Conservation (phyloP, 2,888 invertebrate genomes). For the Tetrapedia diversipes region DNA sequence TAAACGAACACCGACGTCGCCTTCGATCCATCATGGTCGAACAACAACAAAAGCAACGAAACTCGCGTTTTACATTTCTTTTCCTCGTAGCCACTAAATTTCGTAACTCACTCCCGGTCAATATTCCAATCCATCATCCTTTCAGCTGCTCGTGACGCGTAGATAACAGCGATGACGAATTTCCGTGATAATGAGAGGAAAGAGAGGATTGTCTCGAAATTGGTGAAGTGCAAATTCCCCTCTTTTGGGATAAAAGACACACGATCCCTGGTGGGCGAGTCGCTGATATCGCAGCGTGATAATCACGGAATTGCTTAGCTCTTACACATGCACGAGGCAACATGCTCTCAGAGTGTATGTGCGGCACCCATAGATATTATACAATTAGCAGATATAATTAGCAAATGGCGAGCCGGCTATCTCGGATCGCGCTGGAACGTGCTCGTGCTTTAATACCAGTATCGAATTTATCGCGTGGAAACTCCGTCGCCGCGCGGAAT, state of each 20-base stretch:
- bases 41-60: neutral
- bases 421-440: constrained; percentile 37
- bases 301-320: constrained; percentile 71
- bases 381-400: constrained; percentile 64
- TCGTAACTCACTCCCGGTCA: too few species aligned
- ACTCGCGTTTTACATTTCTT: too few species aligned
- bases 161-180: too few species aligned
- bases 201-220: neutral
- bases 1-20: neutral
- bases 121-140: too few species aligned
- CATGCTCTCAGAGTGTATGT: neutral
- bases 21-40: too few species aligned
- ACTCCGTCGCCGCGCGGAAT: neutral
- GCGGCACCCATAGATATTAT: constrained; percentile 39
- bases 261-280: constrained; percentile 33
- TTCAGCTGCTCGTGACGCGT: too few species aligned
- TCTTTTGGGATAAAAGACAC: neutral
- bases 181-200: neutral
- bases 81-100: too few species aligned
- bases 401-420: constrained; percentile 55
- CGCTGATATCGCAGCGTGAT: constrained; percentile 71
- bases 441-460: neutral
- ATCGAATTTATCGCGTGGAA: constrained; percentile 18
- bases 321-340: constrained; percentile 38
- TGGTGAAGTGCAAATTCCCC: constrained; percentile 27